Base-by-base conservation (phyloP, 2,888 invertebrate genomes). In the Ypsolopha scabrella region DNA sequence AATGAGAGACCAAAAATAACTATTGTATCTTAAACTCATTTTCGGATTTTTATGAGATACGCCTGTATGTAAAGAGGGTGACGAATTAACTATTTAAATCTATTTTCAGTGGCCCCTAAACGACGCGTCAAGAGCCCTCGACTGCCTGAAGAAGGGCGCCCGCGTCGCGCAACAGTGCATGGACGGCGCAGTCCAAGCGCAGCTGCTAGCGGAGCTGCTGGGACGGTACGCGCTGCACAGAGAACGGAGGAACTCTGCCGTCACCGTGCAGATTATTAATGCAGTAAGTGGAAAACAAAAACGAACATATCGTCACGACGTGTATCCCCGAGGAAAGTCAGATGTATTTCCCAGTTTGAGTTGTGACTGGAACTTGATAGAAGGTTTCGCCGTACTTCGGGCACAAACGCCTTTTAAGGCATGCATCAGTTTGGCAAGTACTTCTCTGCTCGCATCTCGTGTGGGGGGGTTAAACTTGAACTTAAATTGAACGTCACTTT, bases 161-260 rank as follows among this genome's bases (percentile, higher is more conserved):
- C 91, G 97, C 52, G 98, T 99, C 53, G 97, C 98, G 0, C 95
- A 95, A 60, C 98, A 99, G 68, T 99, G 99, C 68, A 96, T 99
- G 95, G 99, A 99, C 82, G 92, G 92, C 13, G 94, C 95, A 2
- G 97, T 98, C 6, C 98, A 99, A 86, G 96, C 97, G 24, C 98
- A 99, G 72, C 88, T 99, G 41, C 94, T 97, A 70, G 96, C 97
- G 6, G 99, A 99, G 73, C 89, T 99, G 56, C 87, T 99, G 51
- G 97, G 98, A 70, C 92, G 97, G 59, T 97, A 98, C 79, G 91
- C 98, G 50, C 94, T 96, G 75, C 96, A 98, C 75, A 92, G 94
- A 63, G 97, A 98, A 71, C 92, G 96, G 58, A 95, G 95, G 53
- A 95, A 95, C 74, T 88, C 79, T 0, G 72, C 83, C 3, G 83